Base-by-base conservation (phyloP, 2,797 vertebrate species). In the Lemur catta region DNA sequence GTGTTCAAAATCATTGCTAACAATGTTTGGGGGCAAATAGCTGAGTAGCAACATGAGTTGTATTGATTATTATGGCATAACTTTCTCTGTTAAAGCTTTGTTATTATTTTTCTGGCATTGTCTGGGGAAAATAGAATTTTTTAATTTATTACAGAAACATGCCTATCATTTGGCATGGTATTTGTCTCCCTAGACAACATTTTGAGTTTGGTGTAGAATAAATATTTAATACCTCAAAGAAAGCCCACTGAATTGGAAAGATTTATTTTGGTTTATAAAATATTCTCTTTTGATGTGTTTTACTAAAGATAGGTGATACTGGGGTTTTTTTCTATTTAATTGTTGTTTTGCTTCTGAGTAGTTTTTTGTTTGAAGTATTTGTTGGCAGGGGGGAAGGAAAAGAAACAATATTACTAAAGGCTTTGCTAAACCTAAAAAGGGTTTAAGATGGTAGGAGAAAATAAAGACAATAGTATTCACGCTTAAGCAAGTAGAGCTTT, bases 1-100 rank as follows among this genome's bases (percentile, higher is more conserved):
- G n/a, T 86, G 79, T 67, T 78, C 38, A 61, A 91, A 97, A 97
- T 97, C 96, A 91, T 87, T 96, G 78, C 82, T 97, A 95, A 97
- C 95, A 81, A 80, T 94, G 88, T 95, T 96, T 95, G 52, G 8
- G 63, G 55, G 91, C 6, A 46, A 95, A 61, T 75, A 93, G 80
- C 67, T 12, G 55, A 87, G 87, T 28, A 94, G 35, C 76, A 90
- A 96, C 95, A 93, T 50, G 57, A 89, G 28, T 87, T 86, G 1
- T 97, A 96, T 92, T 97, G 97, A 98, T 97, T 95, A 96, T 48
- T 63, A 89, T 48, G 67, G 50, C 35, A 46, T n/a, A 15, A 41
- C n/a, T 9, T 79, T 86, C 41, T 94, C 76, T 80, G 67, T 17
- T 24, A 93, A 82, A 94, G 93, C 35, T 93, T 81, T 93, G 52